phyloP scores from a whole-genome alignment of 2,113 vertebrate species.

The Sakesphorus luctuosus region DNA sequence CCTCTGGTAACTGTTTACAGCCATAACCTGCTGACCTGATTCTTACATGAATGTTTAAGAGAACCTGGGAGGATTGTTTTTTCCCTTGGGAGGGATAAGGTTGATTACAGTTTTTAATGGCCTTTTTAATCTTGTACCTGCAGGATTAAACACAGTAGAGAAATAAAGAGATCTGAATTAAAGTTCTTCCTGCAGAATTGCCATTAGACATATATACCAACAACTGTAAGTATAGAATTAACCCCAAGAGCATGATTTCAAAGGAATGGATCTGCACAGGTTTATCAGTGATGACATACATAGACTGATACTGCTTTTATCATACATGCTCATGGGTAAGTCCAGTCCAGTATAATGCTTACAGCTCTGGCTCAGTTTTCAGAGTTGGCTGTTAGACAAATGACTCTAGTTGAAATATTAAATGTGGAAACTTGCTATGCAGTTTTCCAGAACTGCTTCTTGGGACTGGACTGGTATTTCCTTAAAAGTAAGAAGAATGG shows the following conservation, averaged over 20 bases:
- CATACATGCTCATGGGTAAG: neutral
- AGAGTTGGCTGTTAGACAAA: neutral
- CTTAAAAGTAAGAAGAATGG: constrained; percentile 54
- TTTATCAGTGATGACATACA: neutral
- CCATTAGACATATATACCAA: neutral
- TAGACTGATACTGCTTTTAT: neutral
- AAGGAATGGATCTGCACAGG: neutral
- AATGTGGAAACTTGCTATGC: constrained; percentile 12
- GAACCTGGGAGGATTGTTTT: neutral
- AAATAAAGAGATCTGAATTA: neutral
- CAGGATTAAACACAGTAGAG: neutral
- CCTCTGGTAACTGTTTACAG: neutral
- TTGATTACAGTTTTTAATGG: neutral
- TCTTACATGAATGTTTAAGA: neutral
- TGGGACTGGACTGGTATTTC: constrained; percentile 1
- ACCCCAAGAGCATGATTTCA: neutral
- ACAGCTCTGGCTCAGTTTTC: neutral
- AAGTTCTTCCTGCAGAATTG: neutral
- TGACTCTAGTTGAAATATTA: neutral
- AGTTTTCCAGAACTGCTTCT: constrained; percentile 32
- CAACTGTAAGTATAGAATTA: neutral
- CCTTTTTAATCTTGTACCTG: neutral
- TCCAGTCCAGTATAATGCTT: neutral
- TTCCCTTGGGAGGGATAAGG: neutral
- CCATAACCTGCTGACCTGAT: neutral